Evolutionary conservation across 1,140 invertebrate species (phyloP).

Genomic region (Aplysia californica): DNA sequence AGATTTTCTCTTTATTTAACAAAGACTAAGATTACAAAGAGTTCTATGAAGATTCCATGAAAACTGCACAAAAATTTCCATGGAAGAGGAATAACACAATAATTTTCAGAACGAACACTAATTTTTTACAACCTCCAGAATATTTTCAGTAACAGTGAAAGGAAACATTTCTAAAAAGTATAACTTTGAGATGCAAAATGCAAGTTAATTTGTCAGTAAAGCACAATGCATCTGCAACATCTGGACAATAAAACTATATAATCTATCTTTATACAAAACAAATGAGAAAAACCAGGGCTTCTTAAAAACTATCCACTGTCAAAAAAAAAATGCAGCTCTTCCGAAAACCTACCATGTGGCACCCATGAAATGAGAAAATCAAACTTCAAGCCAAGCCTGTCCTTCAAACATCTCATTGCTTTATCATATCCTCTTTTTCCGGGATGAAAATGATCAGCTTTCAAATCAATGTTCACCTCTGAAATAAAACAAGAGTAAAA

Average conservation of each 20-base stretch:
- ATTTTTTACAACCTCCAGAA: too few species aligned
- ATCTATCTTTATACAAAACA: too few species aligned
- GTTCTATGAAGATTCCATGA: background rate
- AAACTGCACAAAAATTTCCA: background rate
- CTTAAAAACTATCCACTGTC: too few species aligned
- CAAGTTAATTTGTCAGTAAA: too few species aligned
- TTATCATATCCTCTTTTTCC: background rate
- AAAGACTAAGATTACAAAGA: background rate
- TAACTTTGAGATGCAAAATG: too few species aligned
- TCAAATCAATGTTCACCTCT: background rate
- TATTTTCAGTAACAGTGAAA: too few species aligned
- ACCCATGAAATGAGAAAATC: background rate
- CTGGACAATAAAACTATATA: too few species aligned
- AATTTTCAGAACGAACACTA: too few species aligned
- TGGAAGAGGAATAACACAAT: background rate
- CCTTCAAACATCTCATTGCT: background rate
- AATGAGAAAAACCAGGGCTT: too few species aligned
- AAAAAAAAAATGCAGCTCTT: too few species aligned
- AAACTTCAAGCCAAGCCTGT: background rate
- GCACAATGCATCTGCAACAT: too few species aligned
- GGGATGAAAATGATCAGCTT: background rate
- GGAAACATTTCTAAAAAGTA: background rate
- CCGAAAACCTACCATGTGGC: background rate
- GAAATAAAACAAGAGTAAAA: too few species aligned
- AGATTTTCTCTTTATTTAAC: background rate